phyloP scores from a whole-genome alignment of 2,797 vertebrate species.

The Steatocranus sp. region DNA sequence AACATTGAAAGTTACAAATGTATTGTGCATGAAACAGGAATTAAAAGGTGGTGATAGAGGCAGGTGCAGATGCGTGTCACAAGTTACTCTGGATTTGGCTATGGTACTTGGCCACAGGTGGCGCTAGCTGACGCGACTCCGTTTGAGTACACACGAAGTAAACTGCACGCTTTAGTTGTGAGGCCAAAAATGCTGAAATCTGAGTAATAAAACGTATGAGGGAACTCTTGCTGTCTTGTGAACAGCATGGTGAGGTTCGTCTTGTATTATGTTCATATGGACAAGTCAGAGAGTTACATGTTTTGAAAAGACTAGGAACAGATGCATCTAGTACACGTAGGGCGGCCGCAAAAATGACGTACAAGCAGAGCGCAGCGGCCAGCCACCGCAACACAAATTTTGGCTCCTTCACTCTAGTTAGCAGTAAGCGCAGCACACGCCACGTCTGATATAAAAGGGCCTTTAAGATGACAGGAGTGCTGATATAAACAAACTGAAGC shows the following conservation, averaged over 20 bases:
- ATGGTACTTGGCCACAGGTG: background rate
- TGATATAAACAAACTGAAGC: no score
- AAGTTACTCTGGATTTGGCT: background rate
- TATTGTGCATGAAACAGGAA: background rate
- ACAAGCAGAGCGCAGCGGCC: background rate
- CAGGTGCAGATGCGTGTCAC: background rate
- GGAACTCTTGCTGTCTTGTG: background rate
- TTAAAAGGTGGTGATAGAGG: background rate
- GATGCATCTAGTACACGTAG: background rate
- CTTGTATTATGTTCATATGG: background rate
- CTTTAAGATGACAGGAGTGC: no score
- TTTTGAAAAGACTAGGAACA: rapidly evolving
- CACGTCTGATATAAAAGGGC: no score
- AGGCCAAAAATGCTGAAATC: background rate
- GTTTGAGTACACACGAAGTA: background rate
- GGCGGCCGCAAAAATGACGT: background rate
- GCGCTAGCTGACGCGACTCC: rapidly evolving
- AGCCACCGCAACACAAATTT: background rate
- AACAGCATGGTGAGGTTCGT: rapidly evolving
- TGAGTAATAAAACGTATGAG: background rate
- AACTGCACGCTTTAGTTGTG: background rate
- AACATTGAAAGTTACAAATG: background rate
- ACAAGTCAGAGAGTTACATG: background rate
- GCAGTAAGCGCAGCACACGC: no score
- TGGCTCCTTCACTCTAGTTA: no score